These are phyloP conservation scores for Neotoma lepida DNA, from an alignment of 2,113 vertebrate genomes.

Conservation along the genomic window DNA sequence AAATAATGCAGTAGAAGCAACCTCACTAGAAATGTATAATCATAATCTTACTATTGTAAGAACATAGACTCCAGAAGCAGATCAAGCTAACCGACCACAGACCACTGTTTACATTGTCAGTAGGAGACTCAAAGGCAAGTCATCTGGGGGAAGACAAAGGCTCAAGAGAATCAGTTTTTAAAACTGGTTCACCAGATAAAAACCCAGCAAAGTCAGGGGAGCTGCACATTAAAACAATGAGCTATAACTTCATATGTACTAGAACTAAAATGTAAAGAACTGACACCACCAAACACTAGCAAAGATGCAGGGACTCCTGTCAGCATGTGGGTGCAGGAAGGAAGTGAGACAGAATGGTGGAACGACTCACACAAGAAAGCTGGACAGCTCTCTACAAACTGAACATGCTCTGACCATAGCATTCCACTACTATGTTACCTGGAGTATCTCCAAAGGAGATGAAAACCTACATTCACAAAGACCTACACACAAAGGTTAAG, in stretches of 20 bases:
- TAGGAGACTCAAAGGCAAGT: background rate
- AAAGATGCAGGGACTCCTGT: background rate
- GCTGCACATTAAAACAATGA: background rate
- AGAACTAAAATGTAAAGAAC: background rate
- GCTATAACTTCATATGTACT: background rate
- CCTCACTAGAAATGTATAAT: background rate
- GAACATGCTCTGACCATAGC: background rate
- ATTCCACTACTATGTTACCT: background rate
- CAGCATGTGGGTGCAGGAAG: no score
- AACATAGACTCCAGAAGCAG: background rate
- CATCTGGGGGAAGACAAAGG: background rate
- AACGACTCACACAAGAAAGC: background rate
- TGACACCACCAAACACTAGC: background rate
- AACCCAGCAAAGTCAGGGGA: background rate
- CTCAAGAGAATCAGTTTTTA: constrained; percentile 4
- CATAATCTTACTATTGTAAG: background rate
- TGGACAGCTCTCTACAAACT: background rate
- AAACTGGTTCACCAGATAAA: constrained; percentile 17
- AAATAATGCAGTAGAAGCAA: background rate
- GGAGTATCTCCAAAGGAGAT: background rate
- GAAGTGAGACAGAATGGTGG: background rate
- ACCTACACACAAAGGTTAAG: background rate
- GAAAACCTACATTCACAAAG: constrained; percentile 34
- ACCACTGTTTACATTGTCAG: background rate
- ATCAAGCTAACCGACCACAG: background rate